Conservation (phyloP, 2,797 vertebrate species). For the Tragopan temminckii region DNA sequence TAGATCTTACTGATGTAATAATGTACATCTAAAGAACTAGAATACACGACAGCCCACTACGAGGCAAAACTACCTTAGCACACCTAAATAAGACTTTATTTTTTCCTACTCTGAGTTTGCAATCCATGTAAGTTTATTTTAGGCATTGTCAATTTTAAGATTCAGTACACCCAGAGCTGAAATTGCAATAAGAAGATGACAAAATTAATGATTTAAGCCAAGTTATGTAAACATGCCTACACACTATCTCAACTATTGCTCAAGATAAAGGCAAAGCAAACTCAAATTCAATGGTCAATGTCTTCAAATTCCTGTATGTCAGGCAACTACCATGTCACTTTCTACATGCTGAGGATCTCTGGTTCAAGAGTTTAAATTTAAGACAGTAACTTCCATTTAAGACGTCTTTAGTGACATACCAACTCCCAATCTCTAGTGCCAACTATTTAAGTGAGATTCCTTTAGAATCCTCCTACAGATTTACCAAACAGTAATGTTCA, state of each 20-base stretch:
- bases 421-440: not conserved
- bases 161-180: not conserved
- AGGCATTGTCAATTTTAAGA: not conserved
- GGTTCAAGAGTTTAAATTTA: not conserved
- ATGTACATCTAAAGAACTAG: not conserved
- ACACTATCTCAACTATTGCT: not conserved
- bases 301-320: not conserved
- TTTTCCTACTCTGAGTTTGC: not conserved
- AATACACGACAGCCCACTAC: not conserved
- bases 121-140: not conserved
- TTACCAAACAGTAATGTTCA: not conserved
- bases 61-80: not conserved
- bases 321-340: not conserved
- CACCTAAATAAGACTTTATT: not conserved
- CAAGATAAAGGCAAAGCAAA: not conserved
- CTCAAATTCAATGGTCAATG: not conserved
- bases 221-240: rapidly evolving
- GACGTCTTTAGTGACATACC: not conserved
- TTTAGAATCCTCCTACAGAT: not conserved
- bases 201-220: not conserved
- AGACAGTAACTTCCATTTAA: not conserved
- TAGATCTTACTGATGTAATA: rapidly evolving
- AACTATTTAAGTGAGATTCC: not conserved
- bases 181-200: not conserved
- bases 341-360: not conserved